phyloP scores from a whole-genome alignment of 2,797 vertebrate species.

The Zenarchopterus dispar region DNA sequence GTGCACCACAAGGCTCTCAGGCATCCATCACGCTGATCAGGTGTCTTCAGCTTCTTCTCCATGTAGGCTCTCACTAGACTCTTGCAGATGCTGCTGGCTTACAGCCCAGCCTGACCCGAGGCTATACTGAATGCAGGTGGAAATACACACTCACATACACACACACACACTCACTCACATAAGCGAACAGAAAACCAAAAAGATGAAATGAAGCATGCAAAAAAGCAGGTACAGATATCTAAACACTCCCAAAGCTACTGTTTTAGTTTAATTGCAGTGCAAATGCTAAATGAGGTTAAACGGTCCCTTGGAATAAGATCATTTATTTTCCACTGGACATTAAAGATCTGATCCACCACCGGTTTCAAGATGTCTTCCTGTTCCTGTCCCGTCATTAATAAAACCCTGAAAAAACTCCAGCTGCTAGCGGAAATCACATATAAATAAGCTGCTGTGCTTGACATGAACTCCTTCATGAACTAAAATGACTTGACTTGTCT shows the following conservation, averaged over 20 bases:
- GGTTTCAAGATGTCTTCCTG: neutral
- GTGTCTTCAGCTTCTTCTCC: conserved; percentile 65
- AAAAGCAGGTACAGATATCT: conserved; percentile 4
- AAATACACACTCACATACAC: conserved; percentile 1
- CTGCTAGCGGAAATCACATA: neutral
- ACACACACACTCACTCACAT: neutral
- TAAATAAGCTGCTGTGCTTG: neutral
- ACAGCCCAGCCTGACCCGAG: conserved; percentile 49
- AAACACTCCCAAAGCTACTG: conserved; percentile 11
- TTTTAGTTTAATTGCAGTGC: conserved; percentile 25
- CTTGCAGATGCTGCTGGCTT: conserved; percentile 66
- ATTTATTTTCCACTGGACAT: neutral
- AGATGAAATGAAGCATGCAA: conserved; percentile 7
- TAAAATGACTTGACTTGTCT: neutral
- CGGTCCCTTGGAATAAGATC: neutral
- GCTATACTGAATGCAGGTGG: conserved; percentile 7
- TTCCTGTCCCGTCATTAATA: neutral
- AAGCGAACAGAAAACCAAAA: conserved; percentile 1
- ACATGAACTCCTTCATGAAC: neutral
- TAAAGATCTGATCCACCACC: too few species aligned
- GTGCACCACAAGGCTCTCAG: conserved; percentile 52
- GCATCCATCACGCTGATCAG: conserved; percentile 80
- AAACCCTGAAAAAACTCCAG: neutral
- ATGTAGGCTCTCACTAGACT: conserved; percentile 53
- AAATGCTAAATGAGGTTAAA: conserved; percentile 41